Evolutionary conservation across 2,888 invertebrate species (phyloP).

Genomic region (Lepidochrysops patricia): DNA sequence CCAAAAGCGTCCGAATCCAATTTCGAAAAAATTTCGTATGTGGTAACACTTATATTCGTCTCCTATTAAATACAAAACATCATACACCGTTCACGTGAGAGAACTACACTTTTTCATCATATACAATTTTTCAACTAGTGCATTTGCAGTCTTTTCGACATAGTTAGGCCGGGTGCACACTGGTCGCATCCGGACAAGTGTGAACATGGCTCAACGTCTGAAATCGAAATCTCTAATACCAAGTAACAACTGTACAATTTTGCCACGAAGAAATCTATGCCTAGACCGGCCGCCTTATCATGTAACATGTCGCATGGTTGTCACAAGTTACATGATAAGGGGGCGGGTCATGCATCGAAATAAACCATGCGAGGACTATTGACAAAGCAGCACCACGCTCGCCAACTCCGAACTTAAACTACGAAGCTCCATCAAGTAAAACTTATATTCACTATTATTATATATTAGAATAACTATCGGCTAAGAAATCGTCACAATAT

Average conservation of each 20-base stretch:
- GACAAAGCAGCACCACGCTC: constrained; percentile 17
- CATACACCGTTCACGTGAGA: constrained; percentile 1
- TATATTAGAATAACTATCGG: constrained; percentile 14
- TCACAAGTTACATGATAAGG: no score
- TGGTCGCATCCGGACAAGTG: neutral
- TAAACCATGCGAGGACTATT: constrained; percentile 18
- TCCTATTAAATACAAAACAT: constrained; percentile 3
- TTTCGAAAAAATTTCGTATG: constrained; percentile 3
- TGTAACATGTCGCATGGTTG: no score
- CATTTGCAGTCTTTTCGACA: constrained; percentile 11
- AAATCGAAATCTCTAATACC: constrained; percentile 27
- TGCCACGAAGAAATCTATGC: constrained; percentile 18
- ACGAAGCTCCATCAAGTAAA: constrained; percentile 10
- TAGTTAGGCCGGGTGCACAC: neutral
- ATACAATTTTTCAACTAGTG: constrained; percentile 13
- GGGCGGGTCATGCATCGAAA: constrained; percentile 15
- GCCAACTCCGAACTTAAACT: constrained; percentile 14
- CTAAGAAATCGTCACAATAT: constrained; percentile 21
- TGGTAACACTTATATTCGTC: constrained; percentile 3
- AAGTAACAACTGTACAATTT: constrained; percentile 36
- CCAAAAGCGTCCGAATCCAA: neutral
- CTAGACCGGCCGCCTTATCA: no score
- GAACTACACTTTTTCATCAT: constrained; percentile 1
- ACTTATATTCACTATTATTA: constrained; percentile 4
- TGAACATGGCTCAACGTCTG: neutral